Evolutionary conservation across 2,888 invertebrate species (phyloP).

Genomic region (Nebria salina): DNA sequence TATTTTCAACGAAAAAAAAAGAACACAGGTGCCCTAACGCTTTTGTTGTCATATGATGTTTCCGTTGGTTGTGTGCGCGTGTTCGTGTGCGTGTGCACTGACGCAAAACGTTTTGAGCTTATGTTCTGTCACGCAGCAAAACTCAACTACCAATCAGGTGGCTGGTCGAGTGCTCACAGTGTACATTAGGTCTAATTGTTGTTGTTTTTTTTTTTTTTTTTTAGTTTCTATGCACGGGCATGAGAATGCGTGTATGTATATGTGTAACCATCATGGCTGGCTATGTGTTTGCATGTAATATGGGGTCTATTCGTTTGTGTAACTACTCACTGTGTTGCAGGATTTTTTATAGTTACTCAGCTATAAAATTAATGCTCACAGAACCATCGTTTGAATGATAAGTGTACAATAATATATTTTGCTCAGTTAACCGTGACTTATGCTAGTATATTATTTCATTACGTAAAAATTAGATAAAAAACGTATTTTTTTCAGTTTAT

Average conservation of each 20-base stretch:
- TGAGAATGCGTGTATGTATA: background rate
- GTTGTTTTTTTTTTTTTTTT: slow-evolving; percentile 24
- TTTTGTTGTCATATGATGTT: background rate
- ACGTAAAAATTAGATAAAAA: background rate
- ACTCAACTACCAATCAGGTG: slow-evolving; percentile 32
- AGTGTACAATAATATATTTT: background rate
- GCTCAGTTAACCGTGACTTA: background rate
- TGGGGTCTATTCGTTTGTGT: background rate
- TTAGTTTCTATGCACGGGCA: background rate
- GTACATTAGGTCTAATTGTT: slow-evolving; percentile 40
- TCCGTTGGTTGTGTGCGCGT: background rate
- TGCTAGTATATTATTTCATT: background rate
- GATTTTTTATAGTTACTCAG: background rate
- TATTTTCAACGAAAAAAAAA: background rate
- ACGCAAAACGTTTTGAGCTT: slow-evolving; percentile 28
- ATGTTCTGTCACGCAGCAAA: slow-evolving; percentile 26
- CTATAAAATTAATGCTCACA: background rate
- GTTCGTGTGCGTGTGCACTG: slow-evolving; percentile 16
- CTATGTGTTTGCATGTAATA: background rate
- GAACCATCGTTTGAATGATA: background rate
- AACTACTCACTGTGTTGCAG: background rate
- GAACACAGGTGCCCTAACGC: background rate
- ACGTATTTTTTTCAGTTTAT: too few relatives aligned
- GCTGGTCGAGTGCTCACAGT: slow-evolving; percentile 19
- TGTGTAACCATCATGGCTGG: background rate